These are phyloP conservation scores for Tiliacea aurago DNA, from an alignment of 2,888 invertebrate genomes.

Conservation along the genomic window DNA sequence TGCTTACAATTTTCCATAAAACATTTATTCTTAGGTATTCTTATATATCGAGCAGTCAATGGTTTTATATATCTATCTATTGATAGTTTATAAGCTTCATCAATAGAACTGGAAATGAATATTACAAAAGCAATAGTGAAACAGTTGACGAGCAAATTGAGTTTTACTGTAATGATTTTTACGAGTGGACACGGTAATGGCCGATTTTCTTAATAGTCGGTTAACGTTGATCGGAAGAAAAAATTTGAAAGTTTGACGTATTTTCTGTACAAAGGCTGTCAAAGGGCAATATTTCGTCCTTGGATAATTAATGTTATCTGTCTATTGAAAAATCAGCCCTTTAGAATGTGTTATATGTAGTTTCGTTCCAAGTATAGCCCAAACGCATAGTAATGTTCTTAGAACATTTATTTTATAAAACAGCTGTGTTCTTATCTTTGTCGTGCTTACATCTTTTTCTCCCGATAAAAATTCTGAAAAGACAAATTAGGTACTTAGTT, in stretches of 20 bases:
- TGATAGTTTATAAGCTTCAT: not conserved
- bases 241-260: too few relatives aligned
- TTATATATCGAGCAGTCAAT: not conserved
- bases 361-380: constrained; percentile 4
- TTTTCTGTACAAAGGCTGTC: too few relatives aligned
- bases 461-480: constrained; percentile 11
- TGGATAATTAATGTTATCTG: too few relatives aligned
- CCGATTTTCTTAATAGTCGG: too few relatives aligned
- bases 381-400: constrained; percentile 10
- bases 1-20: constrained; percentile 9
- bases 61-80: not conserved
- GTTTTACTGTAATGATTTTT: constrained; percentile 5
- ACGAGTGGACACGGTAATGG: not conserved
- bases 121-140: constrained; percentile 9
- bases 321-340: too few relatives aligned
- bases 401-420: constrained; percentile 4
- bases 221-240: too few relatives aligned
- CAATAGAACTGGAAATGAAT: constrained; percentile 1
- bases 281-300: too few relatives aligned
- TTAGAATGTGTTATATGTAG: not conserved
- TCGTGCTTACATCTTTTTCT: not conserved
- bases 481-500: constrained; percentile 45
- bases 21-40: not conserved
- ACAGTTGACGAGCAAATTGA: not conserved
- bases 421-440: not conserved